Evolutionary conservation across 2,888 invertebrate genomes (phyloP).

Genomic region (Odontocerum albicorne): DNA sequence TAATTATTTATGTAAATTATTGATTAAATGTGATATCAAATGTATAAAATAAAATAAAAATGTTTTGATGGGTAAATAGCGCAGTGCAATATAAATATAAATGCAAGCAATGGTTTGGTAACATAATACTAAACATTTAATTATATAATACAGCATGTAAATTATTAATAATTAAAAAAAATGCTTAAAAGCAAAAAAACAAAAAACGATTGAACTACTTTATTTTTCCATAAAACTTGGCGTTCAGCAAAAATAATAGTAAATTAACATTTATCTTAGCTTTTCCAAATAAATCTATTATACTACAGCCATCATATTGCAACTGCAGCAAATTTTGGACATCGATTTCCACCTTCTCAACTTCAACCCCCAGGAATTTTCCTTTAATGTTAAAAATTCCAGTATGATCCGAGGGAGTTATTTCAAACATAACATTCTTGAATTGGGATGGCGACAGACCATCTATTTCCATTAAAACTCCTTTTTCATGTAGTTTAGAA

Average conservation of each 20-base stretch:
- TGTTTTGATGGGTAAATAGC: too few species aligned
- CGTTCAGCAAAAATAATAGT: conserved; percentile 71
- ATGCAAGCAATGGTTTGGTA: too few species aligned
- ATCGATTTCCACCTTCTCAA: conserved; percentile 72
- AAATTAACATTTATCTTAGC: conserved; percentile 78
- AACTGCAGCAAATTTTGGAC: conserved; percentile 73
- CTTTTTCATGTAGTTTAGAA: conserved; percentile 69
- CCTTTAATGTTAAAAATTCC: conserved; percentile 71
- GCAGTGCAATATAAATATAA: too few species aligned
- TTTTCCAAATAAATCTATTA: conserved; percentile 78
- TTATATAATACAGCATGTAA: too few species aligned
- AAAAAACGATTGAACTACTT: too few species aligned
- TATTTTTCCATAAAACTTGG: conserved; percentile 70
- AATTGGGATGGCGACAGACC: conserved; percentile 68
- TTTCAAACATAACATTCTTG: conserved; percentile 76
- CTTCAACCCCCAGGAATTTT: conserved; percentile 75
- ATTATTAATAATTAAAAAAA: too few species aligned
- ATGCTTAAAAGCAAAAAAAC: too few species aligned
- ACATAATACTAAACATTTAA: too few species aligned
- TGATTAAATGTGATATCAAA: too few species aligned
- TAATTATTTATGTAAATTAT: too few species aligned
- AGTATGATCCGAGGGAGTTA: conserved; percentile 64
- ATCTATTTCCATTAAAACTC: conserved; percentile 70
- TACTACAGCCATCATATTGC: conserved; percentile 74
- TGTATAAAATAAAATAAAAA: too few species aligned